Percentiles rank a stretch among this genome's conserved stretches.
phyloP scores from a whole-genome alignment of 2,113 vertebrate species.

The Nannobrachium achirus region DNA sequence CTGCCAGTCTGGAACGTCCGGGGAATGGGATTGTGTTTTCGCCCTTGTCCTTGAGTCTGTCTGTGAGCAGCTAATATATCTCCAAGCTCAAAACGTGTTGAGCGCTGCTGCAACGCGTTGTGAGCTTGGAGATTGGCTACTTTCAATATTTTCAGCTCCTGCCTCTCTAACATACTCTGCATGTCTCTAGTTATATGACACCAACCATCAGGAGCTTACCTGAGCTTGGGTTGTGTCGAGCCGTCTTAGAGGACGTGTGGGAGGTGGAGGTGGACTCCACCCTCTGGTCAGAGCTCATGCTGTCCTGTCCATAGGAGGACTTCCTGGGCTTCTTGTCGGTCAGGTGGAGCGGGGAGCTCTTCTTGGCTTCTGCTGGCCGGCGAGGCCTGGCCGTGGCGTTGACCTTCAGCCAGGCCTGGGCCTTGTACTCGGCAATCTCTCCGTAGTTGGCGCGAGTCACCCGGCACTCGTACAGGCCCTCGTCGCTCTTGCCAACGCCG shows the following conservation, averaged over 20 bases:
- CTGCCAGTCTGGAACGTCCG: too few relatives aligned
- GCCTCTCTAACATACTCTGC: too few relatives aligned
- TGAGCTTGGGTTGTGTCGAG: constrained; percentile 91
- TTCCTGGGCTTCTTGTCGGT: constrained; percentile 91
- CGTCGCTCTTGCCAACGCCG: constrained; percentile 91
- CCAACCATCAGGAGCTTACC: constrained; percentile 76
- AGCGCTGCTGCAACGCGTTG: too few relatives aligned
- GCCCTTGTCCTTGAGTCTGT: too few relatives aligned
- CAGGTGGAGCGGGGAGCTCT: constrained; percentile 92
- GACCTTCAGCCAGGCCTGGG: constrained; percentile 91
- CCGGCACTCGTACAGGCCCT: constrained; percentile 93
- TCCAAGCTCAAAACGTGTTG: too few relatives aligned
- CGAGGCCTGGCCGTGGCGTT: constrained; percentile 85
- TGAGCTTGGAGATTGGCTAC: too few relatives aligned
- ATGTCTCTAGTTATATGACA: too few relatives aligned
- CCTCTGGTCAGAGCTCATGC: constrained; percentile 85
- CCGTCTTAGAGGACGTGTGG: constrained; percentile 87
- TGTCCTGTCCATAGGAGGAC: constrained; percentile 81
- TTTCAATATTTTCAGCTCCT: too few relatives aligned
- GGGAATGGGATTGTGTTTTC: too few relatives aligned
- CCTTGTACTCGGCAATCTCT: constrained; percentile 93
- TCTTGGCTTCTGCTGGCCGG: constrained; percentile 82
- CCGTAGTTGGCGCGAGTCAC: constrained; percentile 94
- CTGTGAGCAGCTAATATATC: too few relatives aligned
- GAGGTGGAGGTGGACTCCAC: constrained; percentile 86